Conservation (phyloP, 1,140 invertebrate genomes). For the Camponotus pennsylvanicus region DNA sequence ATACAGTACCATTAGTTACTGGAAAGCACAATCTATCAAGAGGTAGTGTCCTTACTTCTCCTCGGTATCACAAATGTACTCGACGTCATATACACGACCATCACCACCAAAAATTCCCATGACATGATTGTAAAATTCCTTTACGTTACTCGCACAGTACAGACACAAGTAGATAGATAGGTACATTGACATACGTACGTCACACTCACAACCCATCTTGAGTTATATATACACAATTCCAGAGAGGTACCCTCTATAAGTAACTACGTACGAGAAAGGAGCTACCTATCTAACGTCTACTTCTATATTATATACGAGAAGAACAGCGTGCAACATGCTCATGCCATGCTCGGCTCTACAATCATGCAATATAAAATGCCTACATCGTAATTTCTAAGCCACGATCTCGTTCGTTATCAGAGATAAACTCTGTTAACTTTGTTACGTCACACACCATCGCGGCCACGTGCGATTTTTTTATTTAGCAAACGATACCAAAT, state of each 20-base stretch:
- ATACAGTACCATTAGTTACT: conserved; percentile 71
- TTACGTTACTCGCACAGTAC: conserved; percentile 68
- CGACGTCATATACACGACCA: conserved; percentile 82
- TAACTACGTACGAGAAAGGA: conserved; percentile 13
- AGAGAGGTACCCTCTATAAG: conserved; percentile 34
- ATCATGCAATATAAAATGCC: conserved; percentile 43
- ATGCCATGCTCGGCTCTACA: conserved; percentile 66
- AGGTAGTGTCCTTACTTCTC: conserved; percentile 63
- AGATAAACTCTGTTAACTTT: conserved; percentile 21
- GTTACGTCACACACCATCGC: not conserved
- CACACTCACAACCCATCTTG: conserved; percentile 27
- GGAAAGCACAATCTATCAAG: conserved; percentile 70
- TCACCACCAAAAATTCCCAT: conserved; percentile 84
- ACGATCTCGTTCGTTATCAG: conserved; percentile 41
- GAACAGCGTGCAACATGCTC: conserved; percentile 78
- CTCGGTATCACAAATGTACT: conserved; percentile 72
- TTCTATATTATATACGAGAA: conserved; percentile 32
- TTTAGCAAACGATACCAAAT: conserved; percentile 28
- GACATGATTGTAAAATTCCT: conserved; percentile 61
- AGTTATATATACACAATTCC: conserved; percentile 45
- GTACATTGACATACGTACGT: conserved; percentile 58
- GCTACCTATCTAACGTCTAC: conserved; percentile 38
- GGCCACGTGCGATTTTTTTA: conserved; percentile 1
- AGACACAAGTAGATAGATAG: conserved; percentile 67
- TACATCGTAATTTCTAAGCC: conserved; percentile 1